Conservation (phyloP, 2,888 invertebrate genomes). For the Bombylius discolor region DNA sequence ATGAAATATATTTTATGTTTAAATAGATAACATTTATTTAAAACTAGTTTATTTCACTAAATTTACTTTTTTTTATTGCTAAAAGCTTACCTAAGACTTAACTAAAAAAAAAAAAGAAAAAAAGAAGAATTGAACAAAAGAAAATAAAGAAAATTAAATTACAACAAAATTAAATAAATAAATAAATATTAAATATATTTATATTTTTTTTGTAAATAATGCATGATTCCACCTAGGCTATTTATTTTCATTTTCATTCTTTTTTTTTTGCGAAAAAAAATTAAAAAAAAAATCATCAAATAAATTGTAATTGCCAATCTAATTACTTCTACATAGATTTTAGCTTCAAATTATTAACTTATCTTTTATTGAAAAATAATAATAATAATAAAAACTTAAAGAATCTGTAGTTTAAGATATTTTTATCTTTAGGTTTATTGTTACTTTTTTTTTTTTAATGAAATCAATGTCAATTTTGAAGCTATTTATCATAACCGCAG, state of each 20-base stretch:
- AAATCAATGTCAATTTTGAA: neutral
- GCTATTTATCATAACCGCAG: constrained; percentile 12
- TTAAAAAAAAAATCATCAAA: neutral
- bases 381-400: neutral
- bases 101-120: too few relatives aligned
- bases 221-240: constrained; percentile 18
- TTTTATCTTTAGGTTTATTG: neutral
- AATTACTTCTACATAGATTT: constrained; percentile 10
- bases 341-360: constrained; percentile 7
- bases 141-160: too few relatives aligned
- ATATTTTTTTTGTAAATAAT: neutral
- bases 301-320: constrained; percentile 6
- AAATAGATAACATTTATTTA: too few relatives aligned
- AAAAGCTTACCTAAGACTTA: too few relatives aligned
- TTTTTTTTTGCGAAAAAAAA: constrained; percentile 3
- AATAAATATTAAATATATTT: neutral
- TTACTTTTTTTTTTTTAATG: neutral
- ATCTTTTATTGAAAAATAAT: neutral
- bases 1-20: too few relatives aligned
- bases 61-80: too few relatives aligned
- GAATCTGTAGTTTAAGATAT: constrained; percentile 1
- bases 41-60: too few relatives aligned
- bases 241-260: constrained; percentile 1
- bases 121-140: too few relatives aligned
- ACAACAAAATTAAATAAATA: neutral